Evolutionary conservation across 64 coral and sea anemone species (phyloP), one percentile per base, ranked within the genome.

Genomic region (Porites australiensis): DNA sequence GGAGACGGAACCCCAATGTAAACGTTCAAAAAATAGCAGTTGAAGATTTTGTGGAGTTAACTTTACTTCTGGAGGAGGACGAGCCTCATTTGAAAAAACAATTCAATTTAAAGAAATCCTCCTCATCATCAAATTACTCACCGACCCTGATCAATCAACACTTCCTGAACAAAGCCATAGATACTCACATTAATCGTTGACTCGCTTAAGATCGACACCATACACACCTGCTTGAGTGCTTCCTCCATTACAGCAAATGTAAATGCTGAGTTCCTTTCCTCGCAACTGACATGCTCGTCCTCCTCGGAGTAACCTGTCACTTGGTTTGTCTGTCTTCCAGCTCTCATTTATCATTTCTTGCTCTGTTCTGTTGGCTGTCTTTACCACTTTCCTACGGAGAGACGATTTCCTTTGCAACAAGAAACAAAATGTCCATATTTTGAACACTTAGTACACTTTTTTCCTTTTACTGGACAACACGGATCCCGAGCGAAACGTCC

Each of bases 81-180:
- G n/a, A n/a, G n/a, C n/a, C n/a, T n/a, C n/a, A n/a, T n/a, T n/a
- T n/a, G n/a, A n/a, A n/a, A n/a, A n/a, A n/a, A n/a, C n/a, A n/a
- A n/a, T 70, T 16, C 46, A 91, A 83, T 72, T 82, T 57, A 7
- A 82, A 64, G n/a, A 72, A 86, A 50, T 94, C 92, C 7, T 82
- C 22, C 23, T 61, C 27, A 5, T 77, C 72, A 94, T 94, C 86
- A 94, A 61, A 77, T 94, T 94, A 52, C 83, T 93, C 54, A 88
- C 83, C 18, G 83, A 93, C 15, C 91, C 74, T 79, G 91, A 93
- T 79, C 91, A 81, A 93, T 88, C 58, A 93, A 64, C 8, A 88
- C 73, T 67, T 88, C 75, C 76, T 87, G 76, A 27, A n/a, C 52
- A 63, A 87, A 88, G 67, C 91, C 74, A 68, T 93, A 55, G 55